Evolutionary conservation across 2,797 vertebrate genomes (phyloP).

Genomic region (Mus spretus): DNA sequence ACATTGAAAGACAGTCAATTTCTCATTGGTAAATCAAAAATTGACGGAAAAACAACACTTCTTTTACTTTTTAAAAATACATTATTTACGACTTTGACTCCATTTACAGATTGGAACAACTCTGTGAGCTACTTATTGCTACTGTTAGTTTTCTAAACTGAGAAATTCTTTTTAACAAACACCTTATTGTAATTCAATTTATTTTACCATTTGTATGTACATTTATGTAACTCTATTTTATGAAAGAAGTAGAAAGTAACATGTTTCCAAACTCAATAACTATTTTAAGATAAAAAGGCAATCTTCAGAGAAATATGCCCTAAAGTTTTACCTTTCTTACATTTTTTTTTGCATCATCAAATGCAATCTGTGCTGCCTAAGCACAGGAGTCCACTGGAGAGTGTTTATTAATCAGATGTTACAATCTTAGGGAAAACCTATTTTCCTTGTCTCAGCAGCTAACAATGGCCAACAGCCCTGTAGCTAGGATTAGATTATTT

Average conservation of each 20-base stretch:
- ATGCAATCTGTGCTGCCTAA: background rate
- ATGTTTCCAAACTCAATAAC: background rate
- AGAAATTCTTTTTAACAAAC: background rate
- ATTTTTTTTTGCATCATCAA: background rate
- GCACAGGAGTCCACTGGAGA: background rate
- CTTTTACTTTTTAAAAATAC: background rate
- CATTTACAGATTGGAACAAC: background rate
- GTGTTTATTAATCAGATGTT: background rate
- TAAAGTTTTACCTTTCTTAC: background rate
- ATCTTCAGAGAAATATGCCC: background rate
- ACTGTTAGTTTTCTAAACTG: background rate
- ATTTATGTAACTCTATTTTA: background rate
- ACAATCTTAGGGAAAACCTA: background rate
- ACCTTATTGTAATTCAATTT: background rate
- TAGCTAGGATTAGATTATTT: background rate
- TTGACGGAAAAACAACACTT: background rate
- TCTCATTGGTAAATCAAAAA: background rate
- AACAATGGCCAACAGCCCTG: background rate
- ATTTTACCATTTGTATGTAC: background rate
- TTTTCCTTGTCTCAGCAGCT: rapidly evolving
- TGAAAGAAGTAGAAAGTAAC: background rate
- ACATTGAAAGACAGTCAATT: background rate
- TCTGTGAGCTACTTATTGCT: background rate
- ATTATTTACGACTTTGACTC: background rate
- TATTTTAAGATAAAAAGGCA: background rate